phyloP scores from a whole-genome alignment of 2,888 invertebrate genomes.

The Phania funesta region DNA sequence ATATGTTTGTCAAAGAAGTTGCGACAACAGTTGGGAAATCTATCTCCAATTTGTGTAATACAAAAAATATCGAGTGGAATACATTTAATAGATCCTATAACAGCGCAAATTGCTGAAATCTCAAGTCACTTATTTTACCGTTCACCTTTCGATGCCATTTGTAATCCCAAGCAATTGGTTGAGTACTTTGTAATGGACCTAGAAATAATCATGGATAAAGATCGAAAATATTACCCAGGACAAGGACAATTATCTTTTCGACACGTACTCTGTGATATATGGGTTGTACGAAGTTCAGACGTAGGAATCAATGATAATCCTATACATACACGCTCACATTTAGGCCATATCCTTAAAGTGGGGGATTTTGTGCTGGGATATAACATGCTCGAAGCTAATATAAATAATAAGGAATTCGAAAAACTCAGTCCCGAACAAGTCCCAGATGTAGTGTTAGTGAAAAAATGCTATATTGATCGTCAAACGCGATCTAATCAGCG shows the following conservation, averaged over 20 bases:
- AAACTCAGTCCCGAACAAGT: slow-evolving; percentile 85
- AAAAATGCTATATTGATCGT: slow-evolving; percentile 91
- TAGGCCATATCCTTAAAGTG: slow-evolving; percentile 94
- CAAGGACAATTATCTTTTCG: slow-evolving; percentile 93
- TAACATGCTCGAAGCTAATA: slow-evolving; percentile 93
- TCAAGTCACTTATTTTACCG: slow-evolving; percentile 91
- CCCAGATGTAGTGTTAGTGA: slow-evolving; percentile 97
- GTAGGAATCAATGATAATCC: slow-evolving; percentile 90
- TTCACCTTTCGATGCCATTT: slow-evolving; percentile 91
- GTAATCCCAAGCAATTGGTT: slow-evolving; percentile 93
- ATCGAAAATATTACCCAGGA: slow-evolving; percentile 90
- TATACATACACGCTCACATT: slow-evolving; percentile 93
- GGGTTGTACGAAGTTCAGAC: slow-evolving; percentile 94
- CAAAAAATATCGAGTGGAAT: slow-evolving; percentile 93
- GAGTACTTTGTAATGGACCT: slow-evolving; percentile 98
- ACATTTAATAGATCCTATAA: slow-evolving; percentile 94
- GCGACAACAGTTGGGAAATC: slow-evolving; percentile 92
- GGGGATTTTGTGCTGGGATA: slow-evolving; percentile 97
- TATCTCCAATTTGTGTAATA: slow-evolving; percentile 93
- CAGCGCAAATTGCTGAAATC: slow-evolving; percentile 95
- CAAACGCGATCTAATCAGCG: slow-evolving; percentile 86
- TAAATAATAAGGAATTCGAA: slow-evolving; percentile 94
- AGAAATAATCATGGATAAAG: slow-evolving; percentile 84
- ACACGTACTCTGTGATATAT: slow-evolving; percentile 95
- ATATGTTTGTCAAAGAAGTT: slow-evolving; percentile 94